phyloP scores from a whole-genome alignment of 2,113 vertebrate genomes.

The Entomyzon cyanotis region DNA sequence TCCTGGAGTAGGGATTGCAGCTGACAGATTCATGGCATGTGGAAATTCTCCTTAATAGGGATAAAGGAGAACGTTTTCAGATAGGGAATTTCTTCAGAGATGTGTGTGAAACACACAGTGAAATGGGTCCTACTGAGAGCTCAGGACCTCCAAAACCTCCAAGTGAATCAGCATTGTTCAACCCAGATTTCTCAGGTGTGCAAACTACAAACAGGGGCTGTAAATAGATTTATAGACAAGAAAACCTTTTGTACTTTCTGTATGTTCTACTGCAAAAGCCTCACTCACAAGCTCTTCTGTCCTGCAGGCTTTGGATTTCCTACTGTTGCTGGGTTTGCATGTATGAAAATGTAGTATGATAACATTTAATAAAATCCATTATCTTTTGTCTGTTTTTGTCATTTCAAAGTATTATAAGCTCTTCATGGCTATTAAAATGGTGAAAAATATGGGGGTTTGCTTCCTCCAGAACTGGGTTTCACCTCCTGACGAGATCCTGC shows the following conservation, averaged over 20 bases:
- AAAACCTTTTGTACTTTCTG: not conserved
- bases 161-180: not conserved
- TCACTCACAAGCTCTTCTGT: not conserved
- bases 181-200: not conserved
- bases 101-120: not conserved
- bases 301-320: not conserved
- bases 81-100: not conserved
- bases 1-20: not conserved
- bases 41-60: not conserved
- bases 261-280: not conserved
- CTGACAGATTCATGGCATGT: not conserved
- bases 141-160: not conserved
- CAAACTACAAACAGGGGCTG: not conserved
- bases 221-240: not conserved
- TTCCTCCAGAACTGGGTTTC: not conserved
- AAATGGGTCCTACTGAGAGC: not conserved
- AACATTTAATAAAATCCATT: slow-evolving; percentile 5
- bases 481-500: not conserved
- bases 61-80: not conserved
- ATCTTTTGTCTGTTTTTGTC: not conserved
- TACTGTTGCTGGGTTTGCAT: not conserved
- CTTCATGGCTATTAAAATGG: not conserved
- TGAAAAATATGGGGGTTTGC: not conserved
- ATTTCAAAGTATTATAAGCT: not conserved
- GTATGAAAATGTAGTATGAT: not conserved